Evolutionary conservation across 2,797 vertebrate species (phyloP), one percentile per base, ranked within the genome.

Genomic region (Acanthornis magna): DNA sequence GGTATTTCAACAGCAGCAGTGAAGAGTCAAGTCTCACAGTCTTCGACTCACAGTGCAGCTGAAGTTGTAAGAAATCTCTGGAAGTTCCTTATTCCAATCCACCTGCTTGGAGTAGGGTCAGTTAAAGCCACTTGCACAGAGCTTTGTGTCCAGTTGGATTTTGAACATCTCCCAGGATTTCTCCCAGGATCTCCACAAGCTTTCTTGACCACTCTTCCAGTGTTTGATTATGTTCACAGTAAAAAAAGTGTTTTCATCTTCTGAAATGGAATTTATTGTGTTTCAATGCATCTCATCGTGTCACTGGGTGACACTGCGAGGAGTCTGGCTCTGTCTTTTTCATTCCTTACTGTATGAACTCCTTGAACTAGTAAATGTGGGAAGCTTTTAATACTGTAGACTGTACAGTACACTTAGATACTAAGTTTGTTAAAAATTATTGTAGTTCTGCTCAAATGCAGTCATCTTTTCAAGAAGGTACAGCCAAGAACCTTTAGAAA

Each of bases 121-220:
- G 4, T 71, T 45, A 75, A 26, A 91, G 48, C 13, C 14, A 12
- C 25, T 63, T 84, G 26, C 32, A 58, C 29, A 86, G 47, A n/a
- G 34, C 21, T 54, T 92, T 91, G 19, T 67, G 8, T 63, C 50
- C 20, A 20, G 9, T 2, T 43, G 51, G 11, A 48, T 70, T 89
- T 54, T 77, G 13, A 77, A 34, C 25, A 72, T 43, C 17, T 68
- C 29, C 47, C 50, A 29, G 54, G 32, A 45, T 2, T 42, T 42
- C 40, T 15, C 15, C 40, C 40, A 42, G 5, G 32, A 60, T 61
- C 6, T 58, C 16, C 0, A 0, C 19, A 76, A 19, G 18, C 7
- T 84, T 77, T 77, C 51, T 34, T 50, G 10, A 30, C 29, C 25
- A 22, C 25, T 40, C 9, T 57, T 88, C 21, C 27, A 47, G 11